Conservation (phyloP, 2,888 invertebrate species). For the Cybosia mesomella region DNA sequence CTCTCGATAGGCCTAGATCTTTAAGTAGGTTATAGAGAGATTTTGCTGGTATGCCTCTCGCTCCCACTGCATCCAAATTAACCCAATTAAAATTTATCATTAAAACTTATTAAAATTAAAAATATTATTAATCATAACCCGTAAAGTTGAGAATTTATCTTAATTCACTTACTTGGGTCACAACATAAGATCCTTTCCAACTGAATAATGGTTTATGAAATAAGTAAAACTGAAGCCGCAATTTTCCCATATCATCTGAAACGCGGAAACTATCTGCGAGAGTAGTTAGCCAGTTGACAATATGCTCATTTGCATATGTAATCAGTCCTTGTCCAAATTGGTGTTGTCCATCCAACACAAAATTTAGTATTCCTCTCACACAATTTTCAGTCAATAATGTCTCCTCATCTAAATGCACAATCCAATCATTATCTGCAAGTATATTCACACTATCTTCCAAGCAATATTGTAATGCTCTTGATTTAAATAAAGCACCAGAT, state of each 20-base stretch:
- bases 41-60: too few relatives aligned
- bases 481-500: conserved; percentile 97
- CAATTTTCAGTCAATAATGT: conserved; percentile 97
- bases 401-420: conserved; percentile 99
- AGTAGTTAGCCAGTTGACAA: conserved; percentile 98
- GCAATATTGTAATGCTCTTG: conserved; percentile 97
- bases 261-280: conserved; percentile 98
- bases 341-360: conserved; percentile 97
- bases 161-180: conserved; percentile 92
- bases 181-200: conserved; percentile 99
- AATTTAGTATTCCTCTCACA: conserved; percentile 96
- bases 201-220: conserved; percentile 98
- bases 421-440: conserved; percentile 96
- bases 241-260: conserved; percentile 99
- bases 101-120: too few relatives aligned
- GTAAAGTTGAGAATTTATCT: conserved; percentile 1
- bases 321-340: conserved; percentile 98
- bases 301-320: conserved; percentile 98
- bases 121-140: too few relatives aligned
- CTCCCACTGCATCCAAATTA: too few relatives aligned
- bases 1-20: too few relatives aligned
- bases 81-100: too few relatives aligned
- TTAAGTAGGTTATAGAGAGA: too few relatives aligned
- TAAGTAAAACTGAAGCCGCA: conserved; percentile 95
- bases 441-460: conserved; percentile 95